Base-by-base conservation (phyloP, 2,797 vertebrate genomes). In the Girardinus metallicus region DNA sequence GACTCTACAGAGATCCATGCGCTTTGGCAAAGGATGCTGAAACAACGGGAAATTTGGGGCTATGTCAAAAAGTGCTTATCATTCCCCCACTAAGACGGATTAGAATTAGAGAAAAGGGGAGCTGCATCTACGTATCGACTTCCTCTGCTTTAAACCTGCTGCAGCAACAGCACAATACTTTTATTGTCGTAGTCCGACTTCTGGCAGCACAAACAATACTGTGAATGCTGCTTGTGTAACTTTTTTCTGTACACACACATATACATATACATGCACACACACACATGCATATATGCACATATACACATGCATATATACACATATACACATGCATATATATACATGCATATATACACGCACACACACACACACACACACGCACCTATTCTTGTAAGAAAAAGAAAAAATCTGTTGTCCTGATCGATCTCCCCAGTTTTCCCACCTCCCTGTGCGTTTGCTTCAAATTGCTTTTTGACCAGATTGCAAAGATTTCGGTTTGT, bases 41-140 rank as follows among this genome's bases (percentile, higher is more conserved):
- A 95, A 95, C 90, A 93, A 93, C 82, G 86, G 88, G 78, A 92
- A 95, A 93, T 92, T 90, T 92, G 91, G 89, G 90, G 85, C 87
- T 57, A 85, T 93, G 86, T 94, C 93, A 94, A 92, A 94, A 93
- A 85, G 86, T 21, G 89, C 91, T 93, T 91, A 93, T 95, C 92
- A 79, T 88, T 90, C 76, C 76, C 82, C 82, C 80, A 82, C 86
- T 92, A 90, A 94, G 93, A 93, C 83, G 91, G 93, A 95, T 95
- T 94, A 93, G 86, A 90, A 83, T 79, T 75, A 80, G 80, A 85
- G 85, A 87, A 89, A 78, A 88, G 80, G 31, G 72, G 77, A 79
- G 53, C 62, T 62, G 83, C 11, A 6, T 83, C 82, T 11, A 57
- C 74, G 60, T 78, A 43, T 74, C 51, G 86, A 74, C 80, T 87